A percentile compares a stretch with the other conserved stretches of the same genome.
phyloP scores from a whole-genome alignment of 2,888 invertebrate genomes.

The Xylocampa areola region DNA sequence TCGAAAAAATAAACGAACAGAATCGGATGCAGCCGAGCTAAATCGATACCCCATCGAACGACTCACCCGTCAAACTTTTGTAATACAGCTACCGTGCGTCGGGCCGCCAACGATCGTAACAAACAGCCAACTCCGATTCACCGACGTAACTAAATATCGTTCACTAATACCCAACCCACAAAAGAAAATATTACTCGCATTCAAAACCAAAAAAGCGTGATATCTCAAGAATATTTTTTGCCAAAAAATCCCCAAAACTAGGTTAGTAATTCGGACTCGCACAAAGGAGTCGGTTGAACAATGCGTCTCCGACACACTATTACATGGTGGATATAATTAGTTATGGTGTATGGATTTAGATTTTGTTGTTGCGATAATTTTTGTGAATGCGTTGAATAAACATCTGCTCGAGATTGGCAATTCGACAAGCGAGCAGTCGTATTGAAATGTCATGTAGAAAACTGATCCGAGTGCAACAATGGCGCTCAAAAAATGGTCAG shows the following conservation, averaged over 20 bases:
- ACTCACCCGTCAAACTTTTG: constrained; percentile 84
- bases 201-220: constrained; percentile 86
- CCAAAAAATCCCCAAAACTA: constrained; percentile 86
- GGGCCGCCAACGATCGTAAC: constrained; percentile 55
- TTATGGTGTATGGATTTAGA: constrained; percentile 89
- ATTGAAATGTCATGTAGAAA: constrained; percentile 87
- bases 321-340: constrained; percentile 89
- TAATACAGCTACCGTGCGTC: constrained; percentile 70
- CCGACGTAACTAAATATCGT: constrained; percentile 75
- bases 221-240: constrained; percentile 81
- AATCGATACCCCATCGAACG: constrained; percentile 83
- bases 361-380: constrained; percentile 88
- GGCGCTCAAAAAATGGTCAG: constrained; percentile 84
- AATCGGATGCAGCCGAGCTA: constrained; percentile 75
- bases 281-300: constrained; percentile 81
- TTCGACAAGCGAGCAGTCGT: constrained; percentile 80
- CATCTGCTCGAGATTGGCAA: constrained; percentile 85
- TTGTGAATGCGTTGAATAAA: constrained; percentile 84
- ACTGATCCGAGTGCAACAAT: constrained; percentile 84
- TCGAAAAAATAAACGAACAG: constrained; percentile 81
- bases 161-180: constrained; percentile 79
- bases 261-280: constrained; percentile 87
- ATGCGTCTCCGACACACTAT: constrained; percentile 77
- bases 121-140: constrained; percentile 52
- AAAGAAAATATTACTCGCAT: constrained; percentile 85